phyloP scores from a whole-genome alignment of 1,140 invertebrate genomes.

The Trachymyrmex cornetzi region DNA sequence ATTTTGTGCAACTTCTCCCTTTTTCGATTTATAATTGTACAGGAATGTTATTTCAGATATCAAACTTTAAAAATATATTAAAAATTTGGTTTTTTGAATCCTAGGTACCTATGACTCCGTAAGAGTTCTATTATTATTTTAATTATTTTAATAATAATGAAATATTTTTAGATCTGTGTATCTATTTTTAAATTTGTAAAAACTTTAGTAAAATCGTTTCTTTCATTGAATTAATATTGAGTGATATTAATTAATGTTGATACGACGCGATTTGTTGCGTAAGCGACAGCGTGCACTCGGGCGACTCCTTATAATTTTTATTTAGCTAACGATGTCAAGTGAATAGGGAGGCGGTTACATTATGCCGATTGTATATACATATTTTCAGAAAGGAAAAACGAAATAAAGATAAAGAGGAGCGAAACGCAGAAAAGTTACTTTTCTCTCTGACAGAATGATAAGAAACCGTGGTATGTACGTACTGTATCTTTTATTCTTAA shows the following conservation, averaged over 20 bases:
- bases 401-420: neutral
- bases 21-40: no score
- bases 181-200: no score
- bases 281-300: constrained; percentile 9
- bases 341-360: constrained; percentile 56
- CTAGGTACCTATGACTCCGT: no score
- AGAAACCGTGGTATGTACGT: constrained; percentile 73
- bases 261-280: neutral
- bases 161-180: no score
- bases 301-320: constrained; percentile 66
- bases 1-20: no score
- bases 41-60: no score
- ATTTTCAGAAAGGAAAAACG: constrained; percentile 71
- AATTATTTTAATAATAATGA: no score
- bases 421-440: neutral
- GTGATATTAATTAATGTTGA: constrained; percentile 58
- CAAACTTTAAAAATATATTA: no score
- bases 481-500: constrained; percentile 76
- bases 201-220: no score
- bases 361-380: constrained; percentile 75
- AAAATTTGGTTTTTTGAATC: no score
- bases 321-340: constrained; percentile 67
- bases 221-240: constrained; percentile 6
- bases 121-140: no score
- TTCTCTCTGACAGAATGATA: constrained; percentile 9